phyloP scores from a whole-genome alignment of 2,113 vertebrate genomes.

The Heliornis fulica region DNA sequence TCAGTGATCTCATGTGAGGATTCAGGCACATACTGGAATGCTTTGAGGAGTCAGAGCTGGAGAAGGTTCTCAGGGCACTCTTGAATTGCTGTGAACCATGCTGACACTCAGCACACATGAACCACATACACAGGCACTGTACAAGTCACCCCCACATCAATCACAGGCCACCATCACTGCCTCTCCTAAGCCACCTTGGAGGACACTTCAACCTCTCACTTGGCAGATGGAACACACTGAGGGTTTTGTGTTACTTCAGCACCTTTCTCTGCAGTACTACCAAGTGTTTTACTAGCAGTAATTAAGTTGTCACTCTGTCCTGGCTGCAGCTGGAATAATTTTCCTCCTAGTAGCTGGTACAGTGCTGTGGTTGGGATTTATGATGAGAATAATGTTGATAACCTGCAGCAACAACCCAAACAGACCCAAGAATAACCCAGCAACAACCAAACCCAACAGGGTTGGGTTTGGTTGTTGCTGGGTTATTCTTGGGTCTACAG shows the following conservation, averaged over 20 bases:
- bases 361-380: no score
- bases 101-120: rapidly evolving
- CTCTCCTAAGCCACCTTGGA: background rate
- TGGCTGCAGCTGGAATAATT: no score
- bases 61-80: background rate
- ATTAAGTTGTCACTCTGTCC: background rate
- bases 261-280: background rate
- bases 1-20: background rate
- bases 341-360: no score
- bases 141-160: background rate
- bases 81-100: background rate
- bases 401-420: no score
- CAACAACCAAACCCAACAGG: no score
- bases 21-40: background rate
- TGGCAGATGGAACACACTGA: background rate
- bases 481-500: no score
- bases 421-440: no score
- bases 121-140: no score
- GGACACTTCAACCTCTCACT: background rate
- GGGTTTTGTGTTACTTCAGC: background rate
- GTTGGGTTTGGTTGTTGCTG: no score
- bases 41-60: background rate
- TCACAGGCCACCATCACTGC: background rate
- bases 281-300: background rate
- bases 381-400: no score